phyloP scores from a whole-genome alignment of 1,140 invertebrate species.

The Oedothorax gibbosus region DNA sequence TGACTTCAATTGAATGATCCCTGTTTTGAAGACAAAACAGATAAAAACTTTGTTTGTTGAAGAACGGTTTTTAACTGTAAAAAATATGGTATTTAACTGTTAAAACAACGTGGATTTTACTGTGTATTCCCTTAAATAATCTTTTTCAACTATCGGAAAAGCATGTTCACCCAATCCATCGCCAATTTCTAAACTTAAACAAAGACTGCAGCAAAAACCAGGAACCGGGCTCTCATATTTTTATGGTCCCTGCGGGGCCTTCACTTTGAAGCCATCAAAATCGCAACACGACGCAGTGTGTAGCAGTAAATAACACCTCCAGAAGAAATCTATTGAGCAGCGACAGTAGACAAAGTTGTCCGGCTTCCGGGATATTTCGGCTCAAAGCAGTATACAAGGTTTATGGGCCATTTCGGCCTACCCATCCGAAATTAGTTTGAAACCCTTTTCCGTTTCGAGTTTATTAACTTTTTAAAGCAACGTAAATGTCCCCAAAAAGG shows the following conservation, averaged over 20 bases:
- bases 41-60: too few relatives aligned
- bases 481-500: constrained; percentile 46
- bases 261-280: constrained; percentile 38
- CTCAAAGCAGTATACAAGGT: constrained; percentile 20
- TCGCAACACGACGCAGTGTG: constrained; percentile 11
- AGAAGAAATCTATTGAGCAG: constrained; percentile 2
- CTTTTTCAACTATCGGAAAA: too few relatives aligned
- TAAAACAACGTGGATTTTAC: too few relatives aligned
- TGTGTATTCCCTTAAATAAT: too few relatives aligned
- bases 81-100: too few relatives aligned
- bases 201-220: neutral
- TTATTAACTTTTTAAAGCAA: constrained; percentile 55
- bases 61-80: too few relatives aligned
- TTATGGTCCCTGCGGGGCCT: constrained; percentile 18
- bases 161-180: too few relatives aligned
- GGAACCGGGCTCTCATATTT: constrained; percentile 15
- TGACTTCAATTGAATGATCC: too few relatives aligned
- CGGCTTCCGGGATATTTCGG: constrained; percentile 39
- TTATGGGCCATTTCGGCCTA: constrained; percentile 44
- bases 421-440: constrained; percentile 39
- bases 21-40: too few relatives aligned
- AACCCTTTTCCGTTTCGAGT: constrained; percentile 36
- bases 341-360: constrained; percentile 25
- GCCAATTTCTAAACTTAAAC: too few relatives aligned
- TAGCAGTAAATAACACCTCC: constrained; percentile 26